Conservation (phyloP, 2,888 invertebrate genomes). For the Sicus ferrugineus region DNA sequence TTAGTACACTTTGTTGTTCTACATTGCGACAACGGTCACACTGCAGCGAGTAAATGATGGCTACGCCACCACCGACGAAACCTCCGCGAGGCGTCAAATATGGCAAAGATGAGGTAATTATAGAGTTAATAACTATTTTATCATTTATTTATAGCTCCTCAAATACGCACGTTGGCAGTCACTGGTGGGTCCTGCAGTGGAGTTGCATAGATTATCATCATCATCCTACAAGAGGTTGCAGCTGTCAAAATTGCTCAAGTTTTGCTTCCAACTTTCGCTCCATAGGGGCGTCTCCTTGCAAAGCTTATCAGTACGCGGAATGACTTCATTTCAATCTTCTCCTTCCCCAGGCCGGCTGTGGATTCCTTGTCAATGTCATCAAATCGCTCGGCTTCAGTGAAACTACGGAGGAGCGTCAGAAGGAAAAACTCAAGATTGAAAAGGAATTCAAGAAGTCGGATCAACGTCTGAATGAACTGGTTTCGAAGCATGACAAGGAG, state of each 20-base stretch:
- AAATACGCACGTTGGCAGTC: not conserved
- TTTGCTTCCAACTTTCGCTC: slow-evolving; percentile 19
- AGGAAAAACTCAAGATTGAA: slow-evolving; percentile 92
- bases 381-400: slow-evolving; percentile 93
- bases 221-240: slow-evolving; percentile 26
- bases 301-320: slow-evolving; percentile 17
- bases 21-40: no score
- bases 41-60: slow-evolving; percentile 64
- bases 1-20: no score
- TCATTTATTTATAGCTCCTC: not conserved
- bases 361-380: slow-evolving; percentile 92
- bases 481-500: slow-evolving; percentile 87
- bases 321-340: no score
- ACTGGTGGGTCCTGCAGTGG: not conserved
- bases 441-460: slow-evolving; percentile 93
- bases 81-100: slow-evolving; percentile 87
- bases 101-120: slow-evolving; percentile 81
- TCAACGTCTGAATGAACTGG: slow-evolving; percentile 84
- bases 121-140: not conserved
- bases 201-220: slow-evolving; percentile 18
- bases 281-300: slow-evolving; percentile 16
- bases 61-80: slow-evolving; percentile 77
- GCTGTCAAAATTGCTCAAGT: slow-evolving; percentile 38
- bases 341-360: slow-evolving; percentile 70
- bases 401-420: slow-evolving; percentile 90